Evolutionary conservation across 2,113 vertebrate genomes (phyloP).

Genomic region (Hucho hucho): DNA sequence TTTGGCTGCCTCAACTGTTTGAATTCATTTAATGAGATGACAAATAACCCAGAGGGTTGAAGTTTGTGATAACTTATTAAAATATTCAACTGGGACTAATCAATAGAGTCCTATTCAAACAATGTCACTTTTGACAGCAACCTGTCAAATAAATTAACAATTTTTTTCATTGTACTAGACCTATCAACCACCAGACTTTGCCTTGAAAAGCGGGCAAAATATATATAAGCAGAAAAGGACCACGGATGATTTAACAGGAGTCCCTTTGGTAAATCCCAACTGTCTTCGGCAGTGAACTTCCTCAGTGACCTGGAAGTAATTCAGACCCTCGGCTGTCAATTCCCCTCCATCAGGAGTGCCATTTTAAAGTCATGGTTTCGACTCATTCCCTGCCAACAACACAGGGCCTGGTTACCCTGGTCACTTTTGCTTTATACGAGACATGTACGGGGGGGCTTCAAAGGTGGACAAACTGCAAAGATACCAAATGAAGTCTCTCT

Average conservation of each 20-base stretch:
- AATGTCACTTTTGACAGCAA: not conserved
- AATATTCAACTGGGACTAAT: too few relatives aligned
- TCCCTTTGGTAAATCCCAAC: slow-evolving; percentile 34
- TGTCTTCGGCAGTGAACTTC: slow-evolving; percentile 31
- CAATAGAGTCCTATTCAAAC: too few relatives aligned
- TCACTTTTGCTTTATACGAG: slow-evolving; percentile 35
- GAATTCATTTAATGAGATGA: not conserved
- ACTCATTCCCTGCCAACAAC: not conserved
- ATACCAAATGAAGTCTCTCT: not conserved
- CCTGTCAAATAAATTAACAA: not conserved
- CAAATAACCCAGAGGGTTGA: not conserved
- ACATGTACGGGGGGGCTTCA: slow-evolving; percentile 24
- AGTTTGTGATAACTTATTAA: too few relatives aligned
- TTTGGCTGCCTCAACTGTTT: not conserved
- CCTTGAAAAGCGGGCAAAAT: slow-evolving; percentile 18
- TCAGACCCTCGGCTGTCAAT: slow-evolving; percentile 46
- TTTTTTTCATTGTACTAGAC: not conserved
- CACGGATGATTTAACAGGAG: slow-evolving; percentile 35
- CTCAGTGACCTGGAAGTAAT: slow-evolving; percentile 52
- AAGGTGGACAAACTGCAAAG: slow-evolving; percentile 5
- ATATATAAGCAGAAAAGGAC: slow-evolving; percentile 29
- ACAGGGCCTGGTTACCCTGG: slow-evolving; percentile 8
- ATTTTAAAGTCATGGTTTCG: slow-evolving; percentile 6
- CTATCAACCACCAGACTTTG: not conserved
- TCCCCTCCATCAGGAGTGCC: slow-evolving; percentile 8